Conservation (phyloP, 1,140 invertebrate species). For the Drosophila chauvacae region DNA sequence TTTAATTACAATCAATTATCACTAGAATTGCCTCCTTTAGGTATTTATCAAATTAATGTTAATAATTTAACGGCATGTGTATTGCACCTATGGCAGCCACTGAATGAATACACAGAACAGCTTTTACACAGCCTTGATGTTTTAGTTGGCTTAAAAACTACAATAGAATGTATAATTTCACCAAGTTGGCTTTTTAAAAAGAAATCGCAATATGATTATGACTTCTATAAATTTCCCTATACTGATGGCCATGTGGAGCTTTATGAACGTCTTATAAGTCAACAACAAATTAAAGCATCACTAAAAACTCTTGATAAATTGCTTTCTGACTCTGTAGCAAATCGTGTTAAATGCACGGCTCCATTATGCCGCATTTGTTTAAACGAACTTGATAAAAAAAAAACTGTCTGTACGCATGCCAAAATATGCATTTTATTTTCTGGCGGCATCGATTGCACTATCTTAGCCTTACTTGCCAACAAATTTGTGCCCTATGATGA, state of each 20-base stretch:
- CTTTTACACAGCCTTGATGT: constrained; percentile 44
- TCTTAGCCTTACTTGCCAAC: constrained; percentile 92
- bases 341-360: constrained; percentile 88
- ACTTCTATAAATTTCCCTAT: constrained; percentile 77
- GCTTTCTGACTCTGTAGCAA: constrained; percentile 87
- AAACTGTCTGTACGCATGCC: constrained; percentile 87
- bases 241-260: constrained; percentile 8
- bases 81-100: constrained; percentile 61
- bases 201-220: constrained; percentile 22
- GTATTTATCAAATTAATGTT: constrained; percentile 62
- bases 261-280: constrained; percentile 22
- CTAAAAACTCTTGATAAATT: constrained; percentile 85
- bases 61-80: constrained; percentile 24
- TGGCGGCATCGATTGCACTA: constrained; percentile 96
- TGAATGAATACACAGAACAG: constrained; percentile 13
- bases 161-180: constrained; percentile 11
- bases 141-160: constrained; percentile 36
- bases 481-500: constrained; percentile 89
- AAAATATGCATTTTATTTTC: constrained; percentile 96
- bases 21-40: constrained; percentile 89
- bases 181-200: constrained; percentile 43
- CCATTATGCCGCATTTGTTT: constrained; percentile 88
- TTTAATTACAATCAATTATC: constrained; percentile 58
- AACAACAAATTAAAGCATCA: constrained; percentile 73
- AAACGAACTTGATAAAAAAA: neutral